A percentile compares a stretch with the other conserved stretches of the same genome.
phyloP scores from a whole-genome alignment of 2,113 vertebrate genomes.

The Gymnobelideus leadbeateri region DNA sequence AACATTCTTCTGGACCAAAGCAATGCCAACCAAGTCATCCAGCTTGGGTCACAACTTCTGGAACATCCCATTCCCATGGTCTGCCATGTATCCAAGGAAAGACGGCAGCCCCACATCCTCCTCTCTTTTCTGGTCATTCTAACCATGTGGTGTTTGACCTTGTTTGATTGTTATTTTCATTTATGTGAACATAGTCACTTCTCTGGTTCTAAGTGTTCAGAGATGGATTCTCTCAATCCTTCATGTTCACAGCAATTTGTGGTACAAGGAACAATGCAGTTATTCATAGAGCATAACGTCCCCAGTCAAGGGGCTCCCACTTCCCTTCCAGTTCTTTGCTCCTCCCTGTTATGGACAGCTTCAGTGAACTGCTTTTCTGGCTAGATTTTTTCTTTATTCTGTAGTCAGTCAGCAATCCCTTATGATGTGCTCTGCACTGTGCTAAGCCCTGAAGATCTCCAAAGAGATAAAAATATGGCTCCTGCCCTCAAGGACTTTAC shows the following conservation, averaged over 20 bases:
- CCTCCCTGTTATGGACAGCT: not conserved
- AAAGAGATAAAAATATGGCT: not conserved
- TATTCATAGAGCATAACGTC: not conserved
- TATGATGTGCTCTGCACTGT: not conserved
- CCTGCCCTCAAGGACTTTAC: not conserved
- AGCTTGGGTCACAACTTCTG: not conserved
- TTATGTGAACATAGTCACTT: not conserved
- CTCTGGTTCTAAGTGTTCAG: not conserved
- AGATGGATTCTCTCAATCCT: not conserved
- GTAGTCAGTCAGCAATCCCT: not conserved
- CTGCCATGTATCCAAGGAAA: not conserved
- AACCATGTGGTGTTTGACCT: not conserved
- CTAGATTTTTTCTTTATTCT: not conserved
- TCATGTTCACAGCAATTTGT: not conserved
- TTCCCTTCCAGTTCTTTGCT: not conserved
- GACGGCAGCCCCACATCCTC: not conserved
- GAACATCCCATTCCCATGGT: not conserved
- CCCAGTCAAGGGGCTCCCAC: not conserved
- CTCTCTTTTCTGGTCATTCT: not conserved
- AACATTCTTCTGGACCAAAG: not conserved
- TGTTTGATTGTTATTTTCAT: not conserved
- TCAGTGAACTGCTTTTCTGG: not conserved
- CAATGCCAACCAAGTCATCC: not conserved
- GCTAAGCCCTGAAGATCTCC: not conserved
- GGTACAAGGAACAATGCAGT: not conserved